These are phyloP conservation scores for Scaptomyza caliginosa DNA, from an alignment of 2,888 invertebrate genomes.

Conservation along the genomic window DNA sequence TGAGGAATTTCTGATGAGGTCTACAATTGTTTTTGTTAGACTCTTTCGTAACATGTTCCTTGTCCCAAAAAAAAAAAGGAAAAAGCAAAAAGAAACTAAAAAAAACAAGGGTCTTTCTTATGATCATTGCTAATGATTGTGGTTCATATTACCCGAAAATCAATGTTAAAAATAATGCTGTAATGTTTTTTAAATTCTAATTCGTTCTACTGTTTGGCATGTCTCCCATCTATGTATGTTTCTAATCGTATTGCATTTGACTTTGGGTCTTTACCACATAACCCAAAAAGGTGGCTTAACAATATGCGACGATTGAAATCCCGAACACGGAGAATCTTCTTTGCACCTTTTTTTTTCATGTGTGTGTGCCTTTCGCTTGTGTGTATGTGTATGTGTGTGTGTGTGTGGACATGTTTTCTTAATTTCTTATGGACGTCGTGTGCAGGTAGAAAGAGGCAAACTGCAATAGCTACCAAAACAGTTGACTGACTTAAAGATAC, in stretches of 20 bases:
- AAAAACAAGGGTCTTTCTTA: neutral
- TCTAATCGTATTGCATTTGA: slow-evolving; percentile 58
- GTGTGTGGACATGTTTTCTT: slow-evolving; percentile 64
- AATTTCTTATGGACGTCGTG: slow-evolving; percentile 65
- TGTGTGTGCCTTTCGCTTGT: slow-evolving; percentile 25
- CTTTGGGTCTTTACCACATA: slow-evolving; percentile 19
- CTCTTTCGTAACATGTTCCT: neutral
- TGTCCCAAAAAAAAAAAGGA: neutral
- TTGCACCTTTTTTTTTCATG: slow-evolving; percentile 33
- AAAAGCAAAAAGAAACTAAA: neutral
- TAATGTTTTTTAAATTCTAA: slow-evolving; percentile 52
- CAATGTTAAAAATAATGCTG: slow-evolving; percentile 55
- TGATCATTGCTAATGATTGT: slow-evolving; percentile 42
- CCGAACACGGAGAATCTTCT: slow-evolving; percentile 21
- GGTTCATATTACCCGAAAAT: slow-evolving; percentile 70
- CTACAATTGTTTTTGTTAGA: neutral
- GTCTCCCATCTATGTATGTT: slow-evolving; percentile 15
- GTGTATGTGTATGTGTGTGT: neutral
- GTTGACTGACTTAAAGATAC: neutral
- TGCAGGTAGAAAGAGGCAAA: slow-evolving; percentile 56
- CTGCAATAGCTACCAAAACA: neutral
- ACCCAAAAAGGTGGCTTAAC: slow-evolving; percentile 54
- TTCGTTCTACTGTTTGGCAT: slow-evolving; percentile 20
- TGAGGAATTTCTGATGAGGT: neutral
- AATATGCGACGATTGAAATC: slow-evolving; percentile 50